phyloP scores from a whole-genome alignment of 1,140 invertebrate genomes.

The Euura lappo region DNA sequence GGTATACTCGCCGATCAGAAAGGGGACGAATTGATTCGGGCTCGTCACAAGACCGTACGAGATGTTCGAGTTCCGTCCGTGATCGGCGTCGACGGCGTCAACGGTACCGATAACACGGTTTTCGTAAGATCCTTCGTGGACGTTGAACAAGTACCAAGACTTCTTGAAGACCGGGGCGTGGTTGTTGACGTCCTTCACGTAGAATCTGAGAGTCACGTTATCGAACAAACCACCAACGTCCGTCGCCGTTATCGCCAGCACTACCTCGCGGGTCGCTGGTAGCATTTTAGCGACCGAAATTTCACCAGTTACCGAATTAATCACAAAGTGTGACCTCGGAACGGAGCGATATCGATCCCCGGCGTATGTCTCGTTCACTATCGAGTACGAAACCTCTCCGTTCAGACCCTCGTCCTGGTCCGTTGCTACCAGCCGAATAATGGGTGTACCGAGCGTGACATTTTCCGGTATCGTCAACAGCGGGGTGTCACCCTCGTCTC shows the following conservation, averaged over 20 bases:
- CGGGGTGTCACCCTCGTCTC: slow-evolving; percentile 53
- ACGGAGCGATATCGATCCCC: slow-evolving; percentile 46
- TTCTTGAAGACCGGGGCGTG: slow-evolving; percentile 83
- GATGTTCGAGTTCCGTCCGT: slow-evolving; percentile 77
- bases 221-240: slow-evolving; percentile 79
- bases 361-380: slow-evolving; percentile 48
- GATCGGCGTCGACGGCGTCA: slow-evolving; percentile 77
- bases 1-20: slow-evolving; percentile 74
- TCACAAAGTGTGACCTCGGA: slow-evolving; percentile 71
- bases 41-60: slow-evolving; percentile 71
- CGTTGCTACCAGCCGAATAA: slow-evolving; percentile 80
- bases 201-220: slow-evolving; percentile 70
- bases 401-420: slow-evolving; percentile 83
- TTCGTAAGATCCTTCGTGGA: slow-evolving; percentile 78
- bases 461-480: slow-evolving; percentile 79
- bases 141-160: slow-evolving; percentile 82
- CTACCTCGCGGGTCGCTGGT: slow-evolving; percentile 78
- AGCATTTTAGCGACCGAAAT: slow-evolving; percentile 76
- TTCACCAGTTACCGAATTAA: slow-evolving; percentile 76
- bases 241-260: slow-evolving; percentile 76
- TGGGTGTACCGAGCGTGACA: slow-evolving; percentile 71
- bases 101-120: slow-evolving; percentile 76
- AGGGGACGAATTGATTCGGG: slow-evolving; percentile 69
- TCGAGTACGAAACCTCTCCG: slow-evolving; percentile 77
- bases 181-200: slow-evolving; percentile 84